Evolutionary conservation across 1,140 invertebrate species (phyloP).

Genomic region (Eriosoma lanigerum): DNA sequence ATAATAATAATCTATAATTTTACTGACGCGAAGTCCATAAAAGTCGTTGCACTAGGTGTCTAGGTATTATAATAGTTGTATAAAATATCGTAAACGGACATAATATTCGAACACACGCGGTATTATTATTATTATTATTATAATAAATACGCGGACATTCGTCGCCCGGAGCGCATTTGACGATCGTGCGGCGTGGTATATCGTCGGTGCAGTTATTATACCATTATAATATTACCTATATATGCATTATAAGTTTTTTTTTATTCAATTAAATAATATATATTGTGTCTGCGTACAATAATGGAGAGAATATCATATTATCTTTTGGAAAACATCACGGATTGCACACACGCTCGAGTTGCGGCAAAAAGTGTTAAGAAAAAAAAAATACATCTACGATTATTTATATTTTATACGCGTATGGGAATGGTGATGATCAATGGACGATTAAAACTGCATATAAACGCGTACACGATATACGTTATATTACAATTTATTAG

Average conservation of each 20-base stretch:
- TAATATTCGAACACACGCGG: background rate
- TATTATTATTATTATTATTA: background rate
- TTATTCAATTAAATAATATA: slow-evolving; percentile 6
- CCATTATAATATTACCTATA: background rate
- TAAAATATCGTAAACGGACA: background rate
- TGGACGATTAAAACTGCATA: no score
- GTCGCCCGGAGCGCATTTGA: background rate
- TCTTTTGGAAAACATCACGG: background rate
- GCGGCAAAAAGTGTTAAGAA: no score
- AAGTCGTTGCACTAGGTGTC: background rate
- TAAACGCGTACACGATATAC: background rate
- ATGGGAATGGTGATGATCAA: background rate
- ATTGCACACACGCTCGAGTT: background rate
- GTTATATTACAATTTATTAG: no score
- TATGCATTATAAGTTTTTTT: background rate
- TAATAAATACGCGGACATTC: background rate
- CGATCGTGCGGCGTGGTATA: background rate
- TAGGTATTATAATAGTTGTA: no score
- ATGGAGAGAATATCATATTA: background rate
- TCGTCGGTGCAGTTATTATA: background rate
- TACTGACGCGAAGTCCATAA: background rate
- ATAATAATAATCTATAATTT: background rate
- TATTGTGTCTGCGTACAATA: background rate
- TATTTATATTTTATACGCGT: no score
- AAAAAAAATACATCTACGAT: no score